phyloP scores from a whole-genome alignment of 2,797 vertebrate genomes.

The Phaenicophaeus curvirostris region DNA sequence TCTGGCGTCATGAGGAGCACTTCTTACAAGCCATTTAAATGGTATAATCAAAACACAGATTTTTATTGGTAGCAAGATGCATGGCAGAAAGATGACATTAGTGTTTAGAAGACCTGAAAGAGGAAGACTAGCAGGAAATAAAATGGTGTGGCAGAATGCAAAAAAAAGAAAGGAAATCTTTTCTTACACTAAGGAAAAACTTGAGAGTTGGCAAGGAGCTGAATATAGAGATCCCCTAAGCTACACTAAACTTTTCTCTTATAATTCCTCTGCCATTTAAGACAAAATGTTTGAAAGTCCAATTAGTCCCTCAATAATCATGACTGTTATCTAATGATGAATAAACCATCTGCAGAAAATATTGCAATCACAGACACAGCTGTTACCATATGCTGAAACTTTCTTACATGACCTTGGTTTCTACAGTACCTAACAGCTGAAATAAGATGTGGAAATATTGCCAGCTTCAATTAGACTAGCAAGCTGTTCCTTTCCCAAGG shows the following conservation, averaged over 20 bases:
- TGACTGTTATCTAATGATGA: conserved; percentile 55
- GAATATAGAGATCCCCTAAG: not conserved
- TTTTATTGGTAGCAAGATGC: not conserved
- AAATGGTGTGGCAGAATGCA: not conserved
- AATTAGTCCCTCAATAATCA: conserved; percentile 56
- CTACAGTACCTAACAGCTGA: conserved; percentile 70
- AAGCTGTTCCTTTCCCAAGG: conserved; percentile 75
- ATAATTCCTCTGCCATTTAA: conserved; percentile 23
- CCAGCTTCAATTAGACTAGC: conserved; percentile 76
- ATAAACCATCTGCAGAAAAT: conserved; percentile 59
- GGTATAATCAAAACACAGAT: not conserved
- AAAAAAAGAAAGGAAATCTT: conserved; percentile 8
- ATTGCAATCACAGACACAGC: conserved; percentile 15
- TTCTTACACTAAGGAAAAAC: not conserved
- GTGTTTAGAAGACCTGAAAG: not conserved
- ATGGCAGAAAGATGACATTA: not conserved
- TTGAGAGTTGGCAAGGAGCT: not conserved
- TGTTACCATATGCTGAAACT: conserved; percentile 53
- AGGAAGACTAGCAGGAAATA: not conserved
- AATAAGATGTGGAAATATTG: conserved; percentile 70
- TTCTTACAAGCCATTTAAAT: not conserved
- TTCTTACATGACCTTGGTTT: conserved; percentile 76
- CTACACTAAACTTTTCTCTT: not conserved
- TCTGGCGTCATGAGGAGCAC: not conserved
- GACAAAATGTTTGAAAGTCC: conserved; percentile 43